Evolutionary conservation across 2,888 invertebrate genomes (phyloP).

Genomic region (Scaptomyza cyrtandrae): DNA sequence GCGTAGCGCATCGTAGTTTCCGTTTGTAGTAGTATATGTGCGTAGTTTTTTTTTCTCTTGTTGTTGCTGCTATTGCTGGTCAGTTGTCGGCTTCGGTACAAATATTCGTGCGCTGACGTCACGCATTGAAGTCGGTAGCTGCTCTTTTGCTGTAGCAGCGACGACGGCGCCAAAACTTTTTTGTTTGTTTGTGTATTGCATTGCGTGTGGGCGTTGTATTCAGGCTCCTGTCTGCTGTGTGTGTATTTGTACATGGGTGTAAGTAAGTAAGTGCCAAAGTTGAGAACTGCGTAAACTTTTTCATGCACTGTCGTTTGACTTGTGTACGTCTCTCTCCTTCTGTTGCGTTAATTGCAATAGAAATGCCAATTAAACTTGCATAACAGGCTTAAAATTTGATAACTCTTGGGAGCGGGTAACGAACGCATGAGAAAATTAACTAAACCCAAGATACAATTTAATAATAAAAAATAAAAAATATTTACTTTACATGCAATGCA

Average conservation of each 20-base stretch:
- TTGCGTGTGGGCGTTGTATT: slow-evolving; percentile 64
- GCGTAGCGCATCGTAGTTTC: slow-evolving; percentile 77
- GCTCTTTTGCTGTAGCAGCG: slow-evolving; percentile 18
- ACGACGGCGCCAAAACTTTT: slow-evolving; percentile 38
- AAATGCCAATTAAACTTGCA: not conserved
- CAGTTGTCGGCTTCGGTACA: slow-evolving; percentile 57
- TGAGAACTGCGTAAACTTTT: slow-evolving; percentile 56
- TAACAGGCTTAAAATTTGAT: not conserved
- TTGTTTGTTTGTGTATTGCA: slow-evolving; percentile 58
- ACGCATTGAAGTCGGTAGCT: slow-evolving; percentile 42
- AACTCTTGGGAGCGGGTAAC: not conserved
- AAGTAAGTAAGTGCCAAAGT: slow-evolving; percentile 31
- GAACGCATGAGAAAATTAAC: not conserved
- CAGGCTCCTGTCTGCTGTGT: slow-evolving; percentile 27
- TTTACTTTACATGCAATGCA: too few species aligned
- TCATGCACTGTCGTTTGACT: slow-evolving; percentile 16
- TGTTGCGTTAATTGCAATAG: not conserved
- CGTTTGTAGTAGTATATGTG: slow-evolving; percentile 55
- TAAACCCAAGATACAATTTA: not conserved
- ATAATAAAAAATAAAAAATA: not conserved
- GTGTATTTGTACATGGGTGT: slow-evolving; percentile 23
- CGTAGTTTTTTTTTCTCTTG: slow-evolving; percentile 39
- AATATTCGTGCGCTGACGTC: slow-evolving; percentile 67
- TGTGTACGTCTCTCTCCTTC: not conserved
- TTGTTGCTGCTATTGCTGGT: slow-evolving; percentile 37